Conservation (phyloP, 1,140 invertebrate genomes). For the Listronotus oregonensis region DNA sequence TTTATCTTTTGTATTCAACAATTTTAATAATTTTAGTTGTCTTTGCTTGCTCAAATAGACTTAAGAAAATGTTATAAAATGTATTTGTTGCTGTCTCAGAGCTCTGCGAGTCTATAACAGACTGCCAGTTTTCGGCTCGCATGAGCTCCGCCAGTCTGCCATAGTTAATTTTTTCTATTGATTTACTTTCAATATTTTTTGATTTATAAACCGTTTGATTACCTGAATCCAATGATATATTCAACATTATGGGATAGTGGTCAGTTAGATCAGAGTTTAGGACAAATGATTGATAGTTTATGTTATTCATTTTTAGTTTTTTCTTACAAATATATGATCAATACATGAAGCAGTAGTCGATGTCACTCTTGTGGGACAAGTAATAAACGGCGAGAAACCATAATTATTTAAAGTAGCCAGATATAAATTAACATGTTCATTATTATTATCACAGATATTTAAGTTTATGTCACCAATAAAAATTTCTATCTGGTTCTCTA, state of each 20-base stretch:
- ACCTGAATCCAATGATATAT: not conserved
- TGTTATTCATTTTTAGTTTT: not conserved
- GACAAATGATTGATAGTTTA: constrained; percentile 7
- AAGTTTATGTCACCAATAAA: constrained; percentile 11
- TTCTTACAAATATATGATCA: constrained; percentile 19
- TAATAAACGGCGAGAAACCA: constrained; percentile 7
- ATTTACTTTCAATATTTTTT: not conserved
- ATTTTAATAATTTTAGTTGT: not conserved
- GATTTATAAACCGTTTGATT: not conserved
- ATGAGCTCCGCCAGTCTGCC: too few species aligned
- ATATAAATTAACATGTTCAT: constrained; percentile 8
- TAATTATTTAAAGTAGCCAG: constrained; percentile 1
- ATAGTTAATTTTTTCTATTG: too few species aligned
- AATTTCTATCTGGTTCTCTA: constrained; percentile 8
- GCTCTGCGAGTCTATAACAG: too few species aligned
- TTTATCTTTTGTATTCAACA: not conserved
- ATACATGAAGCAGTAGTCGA: not conserved
- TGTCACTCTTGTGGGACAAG: constrained; percentile 3
- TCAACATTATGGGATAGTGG: not conserved
- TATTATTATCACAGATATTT: constrained; percentile 14
- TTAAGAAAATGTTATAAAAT: not conserved
- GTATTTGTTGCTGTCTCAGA: too few species aligned
- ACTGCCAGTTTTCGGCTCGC: too few species aligned
- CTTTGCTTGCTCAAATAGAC: not conserved
- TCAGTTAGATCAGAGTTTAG: constrained; percentile 6